These are phyloP conservation scores for Benitochromis conjunctus DNA, from an alignment of 2,113 vertebrate species.

Conservation along the genomic window DNA sequence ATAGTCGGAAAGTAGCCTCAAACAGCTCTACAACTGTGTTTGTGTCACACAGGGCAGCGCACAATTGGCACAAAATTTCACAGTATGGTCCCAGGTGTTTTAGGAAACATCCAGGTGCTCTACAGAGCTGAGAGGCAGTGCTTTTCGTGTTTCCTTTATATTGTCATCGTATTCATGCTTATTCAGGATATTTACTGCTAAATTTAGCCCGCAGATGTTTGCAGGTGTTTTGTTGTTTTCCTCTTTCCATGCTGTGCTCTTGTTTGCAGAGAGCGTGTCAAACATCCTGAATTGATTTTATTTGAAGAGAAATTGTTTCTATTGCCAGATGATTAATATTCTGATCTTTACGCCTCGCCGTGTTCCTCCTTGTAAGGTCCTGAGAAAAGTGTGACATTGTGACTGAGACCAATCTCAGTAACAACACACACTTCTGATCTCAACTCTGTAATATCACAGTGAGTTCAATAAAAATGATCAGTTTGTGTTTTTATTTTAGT, in stretches of 20 bases:
- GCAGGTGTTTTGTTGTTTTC: not conserved
- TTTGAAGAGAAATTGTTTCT: not conserved
- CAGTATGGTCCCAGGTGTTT: not conserved
- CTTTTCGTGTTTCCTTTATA: not conserved
- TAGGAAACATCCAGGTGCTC: not conserved
- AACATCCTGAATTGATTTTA: not conserved
- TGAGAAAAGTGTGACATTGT: no score
- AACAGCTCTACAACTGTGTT: not conserved
- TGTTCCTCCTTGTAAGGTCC: not conserved
- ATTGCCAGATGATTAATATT: not conserved
- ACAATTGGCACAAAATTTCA: not conserved
- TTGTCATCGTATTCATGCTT: not conserved
- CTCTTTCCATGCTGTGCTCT: not conserved
- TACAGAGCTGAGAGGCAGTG: not conserved
- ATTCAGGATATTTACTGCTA: not conserved
- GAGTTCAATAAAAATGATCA: not conserved
- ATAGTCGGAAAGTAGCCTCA: not conserved
- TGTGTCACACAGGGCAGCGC: not conserved
- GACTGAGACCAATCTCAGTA: not conserved
- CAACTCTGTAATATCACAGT: not conserved
- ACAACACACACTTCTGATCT: not conserved
- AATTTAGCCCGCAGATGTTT: not conserved
- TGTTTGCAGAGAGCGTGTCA: not conserved
- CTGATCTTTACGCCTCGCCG: not conserved
- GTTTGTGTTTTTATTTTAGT: not conserved